Evolutionary conservation across 1,140 invertebrate species (phyloP), one percentile per base, ranked within the genome.

Genomic region (Alviniconcha marisindica): DNA sequence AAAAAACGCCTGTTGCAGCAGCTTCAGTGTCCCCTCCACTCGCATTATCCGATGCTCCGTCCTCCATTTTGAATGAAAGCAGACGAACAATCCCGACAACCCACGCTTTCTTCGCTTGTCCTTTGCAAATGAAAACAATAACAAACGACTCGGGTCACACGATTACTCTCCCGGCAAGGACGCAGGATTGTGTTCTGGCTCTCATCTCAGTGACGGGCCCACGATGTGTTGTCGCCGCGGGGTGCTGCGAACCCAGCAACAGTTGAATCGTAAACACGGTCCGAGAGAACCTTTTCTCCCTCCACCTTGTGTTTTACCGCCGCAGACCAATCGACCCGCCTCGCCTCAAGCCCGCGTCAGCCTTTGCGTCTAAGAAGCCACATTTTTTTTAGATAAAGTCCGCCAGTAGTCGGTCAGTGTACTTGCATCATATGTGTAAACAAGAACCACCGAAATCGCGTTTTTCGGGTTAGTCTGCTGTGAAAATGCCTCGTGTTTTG

Each of bases 1-100:
- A 18, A 48, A 18, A 18, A 48, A 10, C 69, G 36, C 40, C 18
- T 71, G n/a, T n/a, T n/a, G n/a, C n/a, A n/a, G 2, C 44, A 40
- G 56, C 28, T 63, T 80, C 56, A 2, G 56, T 66, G 5, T 38
- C 40, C 56, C 38, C 28, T 24, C 40, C 60, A 12, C n/a, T 44
- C 40, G 33, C n/a, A 2, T 44, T 33, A 10, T 28, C 54, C 28
- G 38, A 51, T 63, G 31, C 44, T 28, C 18, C 51, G 21, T 28
- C n/a, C 42, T 76, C 44, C 73, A 48, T 48, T 76, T 76, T 76
- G 73, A 76, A 71, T 71, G 15, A 21, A 21, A 71, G 69, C 69
- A 71, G 69, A 71, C 69, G 69, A 71, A 71, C 69, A 66, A 66
- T 66, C 63, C 63, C 63, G 69, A 71, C 69, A 71, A 71, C 69